These are phyloP conservation scores for Bos taurus DNA, from an alignment of 2,113 vertebrate species.

Conservation along the genomic window ARS-UCD2.0 NC_037333.1:40986001-40986500, in stretches of 20 bases:
- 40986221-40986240: neutral
- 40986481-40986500: conserved; percentile 9
- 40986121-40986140: neutral
- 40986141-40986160: neutral
- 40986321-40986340: neutral
- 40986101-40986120: neutral
- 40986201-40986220: neutral
- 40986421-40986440: conserved; percentile 47
- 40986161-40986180: neutral
- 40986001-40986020: neutral
- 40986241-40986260: neutral
- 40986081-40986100: neutral
- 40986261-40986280: neutral
- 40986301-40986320: conserved; percentile 4
- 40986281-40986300: neutral
- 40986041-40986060: neutral
- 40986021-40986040: neutral
- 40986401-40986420: conserved; percentile 43
- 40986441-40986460: neutral
- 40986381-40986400: conserved; percentile 26
- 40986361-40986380: neutral
- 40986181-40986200: too few relatives aligned
- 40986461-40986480: conserved; percentile 53
- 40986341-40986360: neutral
- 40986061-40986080: neutral